These are phyloP conservation scores for Ellobius talpinus DNA, from an alignment of 2,113 vertebrate species.

Conservation along the genomic window DNA sequence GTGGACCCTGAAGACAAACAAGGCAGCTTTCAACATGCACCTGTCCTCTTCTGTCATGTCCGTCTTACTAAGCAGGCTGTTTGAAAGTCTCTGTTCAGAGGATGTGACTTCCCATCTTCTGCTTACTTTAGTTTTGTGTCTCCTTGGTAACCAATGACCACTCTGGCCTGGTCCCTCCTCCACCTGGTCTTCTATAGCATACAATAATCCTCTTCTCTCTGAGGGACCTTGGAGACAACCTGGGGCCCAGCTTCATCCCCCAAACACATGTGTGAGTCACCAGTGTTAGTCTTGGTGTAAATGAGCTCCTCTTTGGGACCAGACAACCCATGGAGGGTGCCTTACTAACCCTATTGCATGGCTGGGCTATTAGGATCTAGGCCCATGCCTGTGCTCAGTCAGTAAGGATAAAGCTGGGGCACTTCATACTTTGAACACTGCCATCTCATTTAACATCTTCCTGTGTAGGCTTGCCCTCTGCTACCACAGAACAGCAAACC, in stretches of 20 bases:
- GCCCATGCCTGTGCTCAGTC: not conserved
- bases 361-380: not conserved
- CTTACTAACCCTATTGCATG: not conserved
- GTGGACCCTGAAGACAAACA: rapidly evolving
- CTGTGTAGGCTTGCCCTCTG: not conserved
- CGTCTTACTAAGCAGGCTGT: not conserved
- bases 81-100: not conserved
- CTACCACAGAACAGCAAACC: not conserved
- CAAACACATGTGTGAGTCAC: rapidly evolving
- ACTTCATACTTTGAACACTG: not conserved
- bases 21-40: rapidly evolving
- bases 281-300: not conserved
- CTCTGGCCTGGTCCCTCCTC: rapidly evolving
- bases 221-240: not conserved
- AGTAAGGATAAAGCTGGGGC: not conserved
- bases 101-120: not conserved
- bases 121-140: not conserved
- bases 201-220: not conserved
- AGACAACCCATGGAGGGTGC: no score
- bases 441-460: not conserved
- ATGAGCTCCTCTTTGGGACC: not conserved
- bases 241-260: not conserved
- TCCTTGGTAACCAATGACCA: no score
- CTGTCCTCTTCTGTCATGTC: not conserved
- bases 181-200: rapidly evolving